A percentile compares a stretch with the other conserved stretches of the same genome.
These are phyloP conservation scores for Probosciger aterrimus DNA, from an alignment of 2,113 vertebrate genomes.

Conservation along the genomic window DNA sequence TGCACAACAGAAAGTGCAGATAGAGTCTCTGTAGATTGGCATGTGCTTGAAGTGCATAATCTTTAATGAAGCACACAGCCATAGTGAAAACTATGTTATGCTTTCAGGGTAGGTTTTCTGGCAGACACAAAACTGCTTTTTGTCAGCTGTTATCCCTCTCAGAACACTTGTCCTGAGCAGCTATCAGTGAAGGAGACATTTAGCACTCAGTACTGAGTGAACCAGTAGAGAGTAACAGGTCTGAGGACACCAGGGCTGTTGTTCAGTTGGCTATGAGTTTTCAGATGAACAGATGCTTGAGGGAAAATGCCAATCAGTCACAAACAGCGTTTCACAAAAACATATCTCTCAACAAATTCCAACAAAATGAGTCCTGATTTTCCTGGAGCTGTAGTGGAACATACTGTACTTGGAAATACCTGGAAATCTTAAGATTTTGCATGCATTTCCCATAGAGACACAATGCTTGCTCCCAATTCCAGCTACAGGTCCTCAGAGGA, in stretches of 20 bases:
- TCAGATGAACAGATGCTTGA: neutral
- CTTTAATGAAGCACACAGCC: neutral
- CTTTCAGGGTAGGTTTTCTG: conserved; percentile 13
- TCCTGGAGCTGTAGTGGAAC: neutral
- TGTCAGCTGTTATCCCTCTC: neutral
- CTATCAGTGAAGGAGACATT: neutral
- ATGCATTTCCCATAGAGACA: neutral
- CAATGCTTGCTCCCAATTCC: neutral
- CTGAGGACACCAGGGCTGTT: neutral
- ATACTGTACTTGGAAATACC: neutral
- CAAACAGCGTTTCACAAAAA: neutral
- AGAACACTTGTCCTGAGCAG: conserved; percentile 8
- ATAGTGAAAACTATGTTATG: neutral
- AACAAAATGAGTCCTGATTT: neutral
- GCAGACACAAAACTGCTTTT: neutral
- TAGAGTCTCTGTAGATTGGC: neutral
- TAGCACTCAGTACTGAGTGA: neutral
- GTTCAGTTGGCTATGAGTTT: neutral
- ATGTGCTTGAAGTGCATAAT: neutral
- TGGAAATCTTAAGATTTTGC: neutral
- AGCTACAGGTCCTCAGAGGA: neutral
- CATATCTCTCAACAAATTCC: neutral
- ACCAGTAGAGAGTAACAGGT: neutral
- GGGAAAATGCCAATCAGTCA: neutral
- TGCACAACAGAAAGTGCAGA: neutral